Base-by-base conservation (phyloP, 2,113 vertebrate species). In the Sinosuthora webbiana region DNA sequence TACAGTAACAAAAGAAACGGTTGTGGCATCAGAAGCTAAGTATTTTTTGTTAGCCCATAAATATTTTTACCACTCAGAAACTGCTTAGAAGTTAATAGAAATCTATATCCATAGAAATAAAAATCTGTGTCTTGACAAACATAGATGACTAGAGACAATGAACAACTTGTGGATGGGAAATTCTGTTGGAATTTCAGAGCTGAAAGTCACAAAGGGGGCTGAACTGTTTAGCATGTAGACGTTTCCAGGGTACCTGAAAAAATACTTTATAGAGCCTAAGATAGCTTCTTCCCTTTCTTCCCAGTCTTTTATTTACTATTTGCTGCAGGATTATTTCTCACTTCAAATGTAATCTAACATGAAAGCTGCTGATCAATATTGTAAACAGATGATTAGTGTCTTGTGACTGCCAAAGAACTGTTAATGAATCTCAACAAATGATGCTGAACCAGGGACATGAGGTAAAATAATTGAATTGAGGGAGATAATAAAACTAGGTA, bases 371-470 rank as follows among this genome's bases (percentile, higher is more conserved):
- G 79, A 95, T 96, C 90, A 81, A 93, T 96, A 96, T 50, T 83
- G 84, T 77, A 92, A 96, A 96, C 71, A 95, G 82, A 93, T 83
- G 75, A 96, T 94, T 93, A 90, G 71, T 64, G 79, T 95, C 90
- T 83, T 90, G 62, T 87, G 90, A 80, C 75, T 88, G 85, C 74
- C 63, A 95, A 90, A 86, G 85, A 86, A 83, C 52, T 87, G 57
- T 80, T 93, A 94, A 86, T 83, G 91, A 95, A 91, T 93, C 90
- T 90, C 83, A 92, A 35, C 81, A 77, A 41, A 57, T 37, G 24
- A 92, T 56, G 68, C 20, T 59, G 60, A 84, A 85, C 35, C 57
- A 75, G 41, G 20, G 42, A 77, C 13, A 8, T 31, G 75, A 91
- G 39, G 94, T 37, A 94, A 97, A 93, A 88, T 75, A 94, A 92